Evolutionary conservation across 35 echinoderm and acorn worm species (phyloP).

Genomic region (Diadema setosum): DNA sequence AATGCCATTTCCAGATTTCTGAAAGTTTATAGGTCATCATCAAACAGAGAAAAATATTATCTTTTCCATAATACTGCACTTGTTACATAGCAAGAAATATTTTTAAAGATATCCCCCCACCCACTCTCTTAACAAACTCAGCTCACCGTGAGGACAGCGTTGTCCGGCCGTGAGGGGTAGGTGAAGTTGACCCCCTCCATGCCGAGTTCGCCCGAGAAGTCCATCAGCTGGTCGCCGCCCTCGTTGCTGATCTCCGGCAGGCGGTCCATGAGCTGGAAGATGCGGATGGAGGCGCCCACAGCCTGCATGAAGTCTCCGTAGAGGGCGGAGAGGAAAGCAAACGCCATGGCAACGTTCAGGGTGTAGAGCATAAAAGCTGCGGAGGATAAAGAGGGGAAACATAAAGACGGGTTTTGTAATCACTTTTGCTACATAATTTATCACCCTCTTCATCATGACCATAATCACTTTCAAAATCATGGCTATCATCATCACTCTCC

Average conservation of each 20-base stretch:
- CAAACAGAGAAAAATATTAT: neutral
- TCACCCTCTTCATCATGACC: no score
- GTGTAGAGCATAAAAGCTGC: constrained; percentile 99
- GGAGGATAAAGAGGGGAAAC: no score
- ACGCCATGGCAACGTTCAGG: constrained; percentile 97
- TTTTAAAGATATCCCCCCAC: neutral
- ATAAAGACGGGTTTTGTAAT: no score
- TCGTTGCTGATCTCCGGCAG: constrained; percentile 57
- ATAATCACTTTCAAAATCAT: no score
- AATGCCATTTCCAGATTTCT: no score
- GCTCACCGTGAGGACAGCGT: constrained; percentile 81
- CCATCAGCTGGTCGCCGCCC: constrained; percentile 50
- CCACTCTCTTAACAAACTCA: no score
- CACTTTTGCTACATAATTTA: no score
- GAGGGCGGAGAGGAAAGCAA: constrained; percentile 89
- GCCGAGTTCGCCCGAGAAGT: constrained; percentile 66
- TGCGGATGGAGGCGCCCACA: constrained; percentile 80
- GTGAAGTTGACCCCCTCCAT: constrained; percentile 71
- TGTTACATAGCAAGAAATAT: no score
- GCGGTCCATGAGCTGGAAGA: constrained; percentile 93
- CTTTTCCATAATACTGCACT: neutral
- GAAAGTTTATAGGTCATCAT: no score
- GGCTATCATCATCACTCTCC: no score
- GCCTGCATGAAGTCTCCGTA: constrained; percentile 99
- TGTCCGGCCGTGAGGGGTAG: constrained; percentile 90